phyloP scores from a whole-genome alignment of 2,797 vertebrate genomes.

The Gobionotothen gibberifrons region DNA sequence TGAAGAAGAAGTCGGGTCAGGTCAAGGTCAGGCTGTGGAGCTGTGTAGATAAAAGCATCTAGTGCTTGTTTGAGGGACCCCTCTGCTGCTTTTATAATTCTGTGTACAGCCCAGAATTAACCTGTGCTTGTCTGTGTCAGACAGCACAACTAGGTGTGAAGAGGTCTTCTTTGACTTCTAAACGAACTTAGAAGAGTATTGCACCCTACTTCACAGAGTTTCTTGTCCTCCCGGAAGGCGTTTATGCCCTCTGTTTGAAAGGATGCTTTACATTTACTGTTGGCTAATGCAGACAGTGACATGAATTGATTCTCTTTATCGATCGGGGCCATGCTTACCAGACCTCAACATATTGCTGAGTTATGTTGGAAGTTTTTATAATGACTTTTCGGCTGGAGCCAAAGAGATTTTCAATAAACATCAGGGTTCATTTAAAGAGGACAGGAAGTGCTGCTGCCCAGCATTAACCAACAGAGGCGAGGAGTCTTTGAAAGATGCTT shows the following conservation, averaged over 20 bases:
- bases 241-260: constrained; percentile 53
- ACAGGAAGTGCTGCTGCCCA: constrained; percentile 43
- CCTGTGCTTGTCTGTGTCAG: constrained; percentile 35
- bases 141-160: constrained; percentile 35
- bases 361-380: constrained; percentile 77
- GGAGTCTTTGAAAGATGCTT: constrained; percentile 22
- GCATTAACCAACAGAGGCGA: constrained; percentile 16
- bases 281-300: constrained; percentile 70
- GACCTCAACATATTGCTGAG: constrained; percentile 73
- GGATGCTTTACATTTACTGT: constrained; percentile 68
- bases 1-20: constrained; percentile 7
- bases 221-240: constrained; percentile 29
- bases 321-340: constrained; percentile 67
- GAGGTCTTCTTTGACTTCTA: constrained; percentile 44
- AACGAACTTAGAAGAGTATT: constrained; percentile 19
- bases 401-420: constrained; percentile 70
- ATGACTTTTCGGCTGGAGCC: constrained; percentile 64
- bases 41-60: constrained; percentile 28
- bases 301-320: constrained; percentile 71
- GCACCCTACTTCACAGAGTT: background rate
- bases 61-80: constrained; percentile 5
- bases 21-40: constrained; percentile 31
- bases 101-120: constrained; percentile 22
- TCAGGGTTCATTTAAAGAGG: constrained; percentile 53
- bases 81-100: constrained; percentile 30